Evolutionary conservation across 2,888 invertebrate species (phyloP).

Genomic region (Dastarcus helophoroides): DNA sequence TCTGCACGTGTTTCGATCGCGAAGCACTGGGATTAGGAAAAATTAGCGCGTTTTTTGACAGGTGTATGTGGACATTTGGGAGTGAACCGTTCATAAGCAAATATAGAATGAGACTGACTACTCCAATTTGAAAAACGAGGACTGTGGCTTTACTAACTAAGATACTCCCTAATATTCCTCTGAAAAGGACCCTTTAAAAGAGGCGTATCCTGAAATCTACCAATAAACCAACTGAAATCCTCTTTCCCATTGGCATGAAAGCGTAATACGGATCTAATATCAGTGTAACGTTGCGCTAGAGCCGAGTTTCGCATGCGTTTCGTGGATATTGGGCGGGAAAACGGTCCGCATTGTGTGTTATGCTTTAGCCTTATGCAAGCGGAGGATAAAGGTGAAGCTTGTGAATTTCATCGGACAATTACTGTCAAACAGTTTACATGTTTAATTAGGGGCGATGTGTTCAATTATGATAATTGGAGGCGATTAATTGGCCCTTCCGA

Average conservation of each 20-base stretch:
- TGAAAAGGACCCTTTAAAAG: slow-evolving; percentile 31
- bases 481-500: slow-evolving; percentile 34
- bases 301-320: slow-evolving; percentile 8
- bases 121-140: slow-evolving; percentile 34
- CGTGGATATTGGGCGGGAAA: slow-evolving; percentile 20
- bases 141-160: slow-evolving; percentile 29
- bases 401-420: slow-evolving; percentile 23
- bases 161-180: slow-evolving; percentile 38
- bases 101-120: slow-evolving; percentile 35
- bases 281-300: too few species aligned
- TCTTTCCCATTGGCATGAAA: slow-evolving; percentile 15
- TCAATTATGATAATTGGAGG: slow-evolving; percentile 38
- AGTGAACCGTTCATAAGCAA: slow-evolving; percentile 26
- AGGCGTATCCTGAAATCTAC: slow-evolving; percentile 45
- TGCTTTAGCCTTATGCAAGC: slow-evolving; percentile 14
- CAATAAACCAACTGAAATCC: slow-evolving; percentile 40
- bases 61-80: not conserved
- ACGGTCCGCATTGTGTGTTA: slow-evolving; percentile 15
- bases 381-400: slow-evolving; percentile 18
- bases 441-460: slow-evolving; percentile 39
- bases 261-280: slow-evolving; percentile 6
- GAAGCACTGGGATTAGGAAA: too few species aligned
- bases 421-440: slow-evolving; percentile 35
- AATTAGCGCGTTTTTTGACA: not conserved
- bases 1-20: too few species aligned